Evolutionary conservation across 2,797 vertebrate genomes (phyloP).

Genomic region (Rhincodon typus): DNA sequence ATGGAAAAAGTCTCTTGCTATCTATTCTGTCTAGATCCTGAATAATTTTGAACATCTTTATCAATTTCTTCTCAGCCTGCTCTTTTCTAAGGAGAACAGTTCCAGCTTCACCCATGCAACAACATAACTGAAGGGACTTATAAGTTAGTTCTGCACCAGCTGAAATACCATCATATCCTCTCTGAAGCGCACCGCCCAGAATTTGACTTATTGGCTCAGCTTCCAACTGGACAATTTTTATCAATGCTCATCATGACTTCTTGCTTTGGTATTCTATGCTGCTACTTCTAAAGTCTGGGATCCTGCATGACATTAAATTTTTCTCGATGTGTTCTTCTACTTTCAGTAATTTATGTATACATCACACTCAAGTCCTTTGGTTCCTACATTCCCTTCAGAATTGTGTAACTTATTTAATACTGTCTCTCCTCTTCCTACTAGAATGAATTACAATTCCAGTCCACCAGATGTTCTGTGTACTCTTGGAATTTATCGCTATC

Average conservation of each 20-base stretch:
- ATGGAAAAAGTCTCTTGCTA: no score
- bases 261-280: background rate
- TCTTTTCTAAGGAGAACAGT: no score
- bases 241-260: background rate
- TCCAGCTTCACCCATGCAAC: background rate
- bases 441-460: background rate
- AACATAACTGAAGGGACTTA: background rate
- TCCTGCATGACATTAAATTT: background rate
- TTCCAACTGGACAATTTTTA: background rate
- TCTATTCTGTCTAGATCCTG: no score
- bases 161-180: no score
- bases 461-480: background rate
- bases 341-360: background rate
- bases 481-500: background rate
- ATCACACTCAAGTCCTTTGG: background rate
- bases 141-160: background rate
- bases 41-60: no score
- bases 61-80: no score
- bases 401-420: background rate
- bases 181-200: background rate
- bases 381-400: background rate
- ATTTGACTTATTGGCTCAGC: background rate
- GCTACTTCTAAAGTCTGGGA: background rate
- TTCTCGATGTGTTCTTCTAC: background rate
- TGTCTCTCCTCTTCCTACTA: background rate